Conservation (phyloP, 2,888 invertebrate species). For the Andricus quercusramuli region DNA sequence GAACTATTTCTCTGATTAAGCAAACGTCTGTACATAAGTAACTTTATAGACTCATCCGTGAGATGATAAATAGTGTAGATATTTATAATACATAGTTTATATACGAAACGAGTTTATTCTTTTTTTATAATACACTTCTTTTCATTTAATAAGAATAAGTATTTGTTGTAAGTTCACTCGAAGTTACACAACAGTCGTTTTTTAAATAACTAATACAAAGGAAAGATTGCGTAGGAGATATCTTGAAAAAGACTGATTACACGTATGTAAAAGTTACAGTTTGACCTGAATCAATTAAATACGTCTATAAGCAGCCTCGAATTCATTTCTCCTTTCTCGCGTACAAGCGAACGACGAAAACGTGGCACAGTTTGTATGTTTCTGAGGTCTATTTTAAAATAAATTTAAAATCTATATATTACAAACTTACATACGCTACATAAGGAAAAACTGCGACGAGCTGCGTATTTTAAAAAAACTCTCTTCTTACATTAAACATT, state of each 20-base stretch:
- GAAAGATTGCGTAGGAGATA: background rate
- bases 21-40: background rate
- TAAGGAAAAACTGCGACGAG: slow-evolving; percentile 10
- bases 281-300: background rate
- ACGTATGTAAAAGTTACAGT: background rate
- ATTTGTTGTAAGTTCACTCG: slow-evolving; percentile 55
- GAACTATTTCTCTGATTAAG: background rate
- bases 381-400: slow-evolving; percentile 11
- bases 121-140: slow-evolving; percentile 67
- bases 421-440: slow-evolving; percentile 33
- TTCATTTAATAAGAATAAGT: slow-evolving; percentile 64
- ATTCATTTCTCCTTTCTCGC: slow-evolving; percentile 10
- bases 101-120: slow-evolving; percentile 59
- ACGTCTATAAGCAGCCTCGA: background rate
- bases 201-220: slow-evolving; percentile 24
- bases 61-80: slow-evolving; percentile 25
- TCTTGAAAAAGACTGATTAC: slow-evolving; percentile 2
- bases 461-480: background rate
- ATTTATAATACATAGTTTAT: slow-evolving; percentile 40
- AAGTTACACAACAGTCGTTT: slow-evolving; percentile 7
- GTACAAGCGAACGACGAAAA: slow-evolving; percentile 7
- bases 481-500: slow-evolving; percentile 30
- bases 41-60: background rate
- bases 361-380: slow-evolving; percentile 25
- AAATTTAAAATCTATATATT: slow-evolving; percentile 39